These are phyloP conservation scores for Gonatopus flavifemur DNA, from an alignment of 1,140 invertebrate genomes.

Conservation along the genomic window DNA sequence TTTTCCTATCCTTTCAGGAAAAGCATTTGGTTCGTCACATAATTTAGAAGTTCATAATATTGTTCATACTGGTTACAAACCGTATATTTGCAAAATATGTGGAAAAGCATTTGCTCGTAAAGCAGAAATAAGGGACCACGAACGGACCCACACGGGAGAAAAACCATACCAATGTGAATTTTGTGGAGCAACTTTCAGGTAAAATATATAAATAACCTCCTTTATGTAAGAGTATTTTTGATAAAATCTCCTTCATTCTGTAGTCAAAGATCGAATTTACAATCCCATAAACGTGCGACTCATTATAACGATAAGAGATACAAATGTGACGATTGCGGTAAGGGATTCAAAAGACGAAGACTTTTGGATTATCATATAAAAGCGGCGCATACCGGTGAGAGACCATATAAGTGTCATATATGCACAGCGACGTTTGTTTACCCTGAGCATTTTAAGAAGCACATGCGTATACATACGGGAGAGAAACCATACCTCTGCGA, in stretches of 20 bases:
- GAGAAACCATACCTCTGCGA: slow-evolving; percentile 79
- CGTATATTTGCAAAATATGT: slow-evolving; percentile 71
- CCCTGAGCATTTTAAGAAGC: slow-evolving; percentile 82
- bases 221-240: slow-evolving; percentile 1
- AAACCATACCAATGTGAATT: slow-evolving; percentile 80
- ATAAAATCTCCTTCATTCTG: neutral
- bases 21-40: slow-evolving; percentile 73
- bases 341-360: slow-evolving; percentile 73
- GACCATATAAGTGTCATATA: slow-evolving; percentile 72
- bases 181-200: slow-evolving; percentile 73
- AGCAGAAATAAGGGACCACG: slow-evolving; percentile 76
- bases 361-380: slow-evolving; percentile 81
- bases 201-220: slow-evolving; percentile 4
- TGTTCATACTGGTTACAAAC: slow-evolving; percentile 71
- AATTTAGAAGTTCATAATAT: slow-evolving; percentile 77
- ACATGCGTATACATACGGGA: slow-evolving; percentile 76
- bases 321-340: slow-evolving; percentile 69
- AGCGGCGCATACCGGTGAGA: slow-evolving; percentile 76
- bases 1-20: slow-evolving; percentile 63
- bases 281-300: slow-evolving; percentile 76
- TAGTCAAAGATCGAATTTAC: slow-evolving; percentile 76
- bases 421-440: slow-evolving; percentile 81
- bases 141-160: slow-evolving; percentile 83
- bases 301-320: slow-evolving; percentile 78
- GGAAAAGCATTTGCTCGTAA: slow-evolving; percentile 74